phyloP scores from a whole-genome alignment of 2,797 vertebrate genomes.

The Sebastes steindachneri region DNA sequence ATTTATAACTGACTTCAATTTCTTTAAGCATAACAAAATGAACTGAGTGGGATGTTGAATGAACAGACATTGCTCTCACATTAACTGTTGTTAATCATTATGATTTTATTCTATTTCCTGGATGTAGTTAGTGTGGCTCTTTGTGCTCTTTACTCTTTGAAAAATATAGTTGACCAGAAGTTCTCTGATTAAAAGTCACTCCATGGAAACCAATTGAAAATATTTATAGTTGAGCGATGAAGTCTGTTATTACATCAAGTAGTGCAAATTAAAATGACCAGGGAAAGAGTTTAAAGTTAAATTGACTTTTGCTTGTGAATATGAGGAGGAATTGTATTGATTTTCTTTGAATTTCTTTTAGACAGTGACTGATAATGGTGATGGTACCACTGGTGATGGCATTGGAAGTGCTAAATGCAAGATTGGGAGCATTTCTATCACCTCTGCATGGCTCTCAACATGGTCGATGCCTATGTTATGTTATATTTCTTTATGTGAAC shows the following conservation, averaged over 20 bases:
- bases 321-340: background rate
- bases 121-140: background rate
- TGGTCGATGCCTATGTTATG: background rate
- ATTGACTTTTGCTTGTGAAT: slow-evolving; percentile 10
- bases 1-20: background rate
- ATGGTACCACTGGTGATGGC: background rate
- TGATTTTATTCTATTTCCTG: background rate
- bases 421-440: background rate
- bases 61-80: background rate
- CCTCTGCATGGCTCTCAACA: background rate
- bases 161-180: background rate
- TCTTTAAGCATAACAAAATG: background rate
- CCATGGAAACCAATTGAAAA: slow-evolving; percentile 3
- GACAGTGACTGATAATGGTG: background rate
- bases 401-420: background rate
- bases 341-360: background rate
- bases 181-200: slow-evolving; percentile 25
- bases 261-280: slow-evolving; percentile 9
- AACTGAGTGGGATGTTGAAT: background rate
- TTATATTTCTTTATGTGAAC: background rate
- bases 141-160: background rate
- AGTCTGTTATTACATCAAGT: slow-evolving; percentile 11
- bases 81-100: background rate
- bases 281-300: background rate
- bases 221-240: background rate